These are phyloP conservation scores for Danionella cerebrum DNA, from an alignment of 2,113 vertebrate genomes.

Conservation along the genomic window DNA sequence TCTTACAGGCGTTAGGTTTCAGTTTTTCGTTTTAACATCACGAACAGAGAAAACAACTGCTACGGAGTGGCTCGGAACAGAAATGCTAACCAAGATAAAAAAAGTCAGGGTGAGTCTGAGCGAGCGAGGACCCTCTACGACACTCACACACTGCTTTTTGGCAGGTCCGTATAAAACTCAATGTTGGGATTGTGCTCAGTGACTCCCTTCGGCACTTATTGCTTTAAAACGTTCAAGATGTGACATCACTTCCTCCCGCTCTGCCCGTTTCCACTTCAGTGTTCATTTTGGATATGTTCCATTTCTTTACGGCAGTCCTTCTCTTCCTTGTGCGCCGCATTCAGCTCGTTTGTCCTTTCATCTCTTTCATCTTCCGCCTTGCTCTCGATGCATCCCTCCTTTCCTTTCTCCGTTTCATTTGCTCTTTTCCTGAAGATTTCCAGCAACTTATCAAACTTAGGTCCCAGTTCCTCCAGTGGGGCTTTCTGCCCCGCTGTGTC, in stretches of 20 bases:
- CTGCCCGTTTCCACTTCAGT: constrained; percentile 34
- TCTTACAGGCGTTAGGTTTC: too few species aligned
- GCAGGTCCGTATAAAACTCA: constrained; percentile 8
- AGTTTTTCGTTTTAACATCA: too few species aligned
- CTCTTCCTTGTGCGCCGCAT: neutral
- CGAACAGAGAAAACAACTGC: too few species aligned
- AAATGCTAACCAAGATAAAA: too few species aligned
- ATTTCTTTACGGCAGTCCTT: constrained; percentile 8
- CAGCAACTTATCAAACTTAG: constrained; percentile 75
- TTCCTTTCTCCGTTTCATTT: constrained; percentile 41
- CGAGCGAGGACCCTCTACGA: neutral
- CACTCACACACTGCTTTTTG: neutral
- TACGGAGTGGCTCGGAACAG: too few species aligned
- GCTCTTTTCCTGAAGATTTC: constrained; percentile 72
- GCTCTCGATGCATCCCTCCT: neutral
- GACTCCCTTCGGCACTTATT: constrained; percentile 19
- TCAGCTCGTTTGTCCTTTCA: constrained; percentile 24
- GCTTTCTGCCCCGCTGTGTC: constrained; percentile 28
- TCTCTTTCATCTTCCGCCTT: constrained; percentile 19
- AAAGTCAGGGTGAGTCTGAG: neutral
- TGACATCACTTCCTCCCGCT: neutral
- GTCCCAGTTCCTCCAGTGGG: constrained; percentile 70
- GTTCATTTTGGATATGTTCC: neutral
- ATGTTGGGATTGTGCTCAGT: constrained; percentile 12
- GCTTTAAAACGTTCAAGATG: neutral